Conservation (phyloP, 1,140 invertebrate species). For the Amyelois transitella region DNA sequence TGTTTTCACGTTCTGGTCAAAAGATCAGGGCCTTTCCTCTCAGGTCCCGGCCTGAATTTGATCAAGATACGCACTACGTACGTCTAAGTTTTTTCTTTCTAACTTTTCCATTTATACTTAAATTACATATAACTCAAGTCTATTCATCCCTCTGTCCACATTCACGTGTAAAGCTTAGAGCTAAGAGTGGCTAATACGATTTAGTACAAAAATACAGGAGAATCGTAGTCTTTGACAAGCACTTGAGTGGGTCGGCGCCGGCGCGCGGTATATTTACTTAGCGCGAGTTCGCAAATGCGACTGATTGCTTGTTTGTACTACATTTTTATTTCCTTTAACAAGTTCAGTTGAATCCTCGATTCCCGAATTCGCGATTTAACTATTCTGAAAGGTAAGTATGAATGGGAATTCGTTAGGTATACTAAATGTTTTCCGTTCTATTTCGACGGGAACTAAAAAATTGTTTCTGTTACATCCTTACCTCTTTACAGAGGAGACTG, state of each 20-base stretch:
- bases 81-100: too few species aligned
- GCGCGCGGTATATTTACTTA: slow-evolving; percentile 42
- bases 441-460: not conserved
- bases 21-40: too few species aligned
- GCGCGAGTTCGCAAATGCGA: slow-evolving; percentile 55
- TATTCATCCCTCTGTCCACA: too few species aligned
- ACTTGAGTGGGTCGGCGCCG: slow-evolving; percentile 28
- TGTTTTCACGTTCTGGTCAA: too few species aligned
- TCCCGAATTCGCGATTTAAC: slow-evolving; percentile 11
- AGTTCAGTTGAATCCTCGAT: slow-evolving; percentile 27
- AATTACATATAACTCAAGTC: too few species aligned
- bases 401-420: not conserved
- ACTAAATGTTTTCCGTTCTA: not conserved
- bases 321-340: slow-evolving; percentile 52
- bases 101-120: too few species aligned
- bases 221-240: slow-evolving; percentile 56
- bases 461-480: too few species aligned
- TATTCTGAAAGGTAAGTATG: not conserved
- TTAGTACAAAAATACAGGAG: slow-evolving; percentile 42
- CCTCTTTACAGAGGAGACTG: too few species aligned
- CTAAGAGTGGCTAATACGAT: slow-evolving; percentile 23
- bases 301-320: slow-evolving; percentile 65
- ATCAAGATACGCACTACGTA: too few species aligned
- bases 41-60: too few species aligned
- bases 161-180: slow-evolving; percentile 14